These are phyloP conservation scores for Eupithecia subumbrata DNA, from an alignment of 2,888 invertebrate genomes.

Conservation along the genomic window DNA sequence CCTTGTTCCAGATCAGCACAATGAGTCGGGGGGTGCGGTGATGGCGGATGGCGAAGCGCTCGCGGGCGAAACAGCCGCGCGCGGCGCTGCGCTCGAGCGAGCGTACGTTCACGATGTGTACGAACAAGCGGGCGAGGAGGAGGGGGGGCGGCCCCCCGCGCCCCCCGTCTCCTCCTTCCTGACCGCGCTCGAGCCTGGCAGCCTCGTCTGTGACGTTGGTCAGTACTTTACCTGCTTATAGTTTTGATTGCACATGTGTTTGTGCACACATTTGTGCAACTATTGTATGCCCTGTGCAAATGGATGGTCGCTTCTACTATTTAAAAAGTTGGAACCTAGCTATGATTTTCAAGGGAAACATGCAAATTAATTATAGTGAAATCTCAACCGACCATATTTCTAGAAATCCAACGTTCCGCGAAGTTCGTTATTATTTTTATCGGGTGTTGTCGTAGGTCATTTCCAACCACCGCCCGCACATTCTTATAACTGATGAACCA, in stretches of 20 bases:
- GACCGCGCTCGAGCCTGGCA: conserved; percentile 93
- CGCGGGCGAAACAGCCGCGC: conserved; percentile 65
- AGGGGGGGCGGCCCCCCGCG: conserved; percentile 70
- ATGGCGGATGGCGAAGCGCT: conserved; percentile 72
- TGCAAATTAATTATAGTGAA: neutral
- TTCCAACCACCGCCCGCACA: neutral
- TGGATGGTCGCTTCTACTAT: too few relatives aligned
- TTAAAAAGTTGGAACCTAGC: too few relatives aligned
- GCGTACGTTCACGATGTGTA: conserved; percentile 98
- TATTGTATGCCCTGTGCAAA: too few relatives aligned
- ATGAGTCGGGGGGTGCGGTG: conserved; percentile 73
- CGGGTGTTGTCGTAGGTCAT: neutral
- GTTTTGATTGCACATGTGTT: neutral
- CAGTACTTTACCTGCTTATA: conserved; percentile 60
- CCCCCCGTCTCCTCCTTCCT: conserved; percentile 94
- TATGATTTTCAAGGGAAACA: neutral
- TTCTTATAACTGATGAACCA: neutral
- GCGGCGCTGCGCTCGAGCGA: conserved; percentile 75
- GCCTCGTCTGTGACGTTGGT: conserved; percentile 97
- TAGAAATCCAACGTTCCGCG: neutral
- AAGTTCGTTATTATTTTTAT: too few relatives aligned
- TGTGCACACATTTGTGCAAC: too few relatives aligned
- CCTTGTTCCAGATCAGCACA: conserved; percentile 64
- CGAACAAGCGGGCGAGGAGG: conserved; percentile 90
- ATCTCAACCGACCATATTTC: neutral